Percentiles rank a stretch among this genome's conserved stretches.
Evolutionary conservation across 2,113 vertebrate genomes (phyloP).

Genomic region (Actinemys pallida): DNA sequence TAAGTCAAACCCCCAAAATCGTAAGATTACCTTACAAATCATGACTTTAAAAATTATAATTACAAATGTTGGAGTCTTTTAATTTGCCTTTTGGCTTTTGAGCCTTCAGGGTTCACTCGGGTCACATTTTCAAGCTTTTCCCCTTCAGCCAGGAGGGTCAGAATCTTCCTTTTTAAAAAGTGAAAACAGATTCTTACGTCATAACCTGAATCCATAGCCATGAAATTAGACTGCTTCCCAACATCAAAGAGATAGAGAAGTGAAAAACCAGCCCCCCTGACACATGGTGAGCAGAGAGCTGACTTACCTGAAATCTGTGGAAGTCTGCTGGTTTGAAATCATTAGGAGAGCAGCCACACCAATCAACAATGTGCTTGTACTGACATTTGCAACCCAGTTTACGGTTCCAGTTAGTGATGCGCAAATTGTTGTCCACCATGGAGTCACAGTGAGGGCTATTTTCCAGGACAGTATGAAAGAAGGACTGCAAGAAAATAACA

Average conservation of each 20-base stretch:
- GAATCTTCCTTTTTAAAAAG: background rate
- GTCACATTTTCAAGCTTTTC: background rate
- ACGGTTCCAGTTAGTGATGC: slow-evolving; percentile 96
- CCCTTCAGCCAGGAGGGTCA: background rate
- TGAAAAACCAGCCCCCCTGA: background rate
- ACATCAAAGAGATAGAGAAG: background rate
- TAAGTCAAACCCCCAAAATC: background rate
- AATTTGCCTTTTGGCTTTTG: background rate
- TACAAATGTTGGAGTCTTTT: fast-evolving
- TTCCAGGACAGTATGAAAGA: slow-evolving; percentile 94
- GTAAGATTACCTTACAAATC: background rate
- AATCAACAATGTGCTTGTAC: slow-evolving; percentile 97
- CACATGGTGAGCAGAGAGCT: background rate
- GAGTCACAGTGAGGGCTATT: slow-evolving; percentile 91
- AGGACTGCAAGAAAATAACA: slow-evolving; percentile 77
- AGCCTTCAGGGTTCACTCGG: background rate
- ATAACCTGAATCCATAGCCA: background rate
- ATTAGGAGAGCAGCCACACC: slow-evolving; percentile 94
- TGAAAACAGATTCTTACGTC: background rate
- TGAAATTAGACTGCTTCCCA: background rate
- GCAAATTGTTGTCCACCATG: slow-evolving; percentile 96
- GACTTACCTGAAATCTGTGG: slow-evolving; percentile 95
- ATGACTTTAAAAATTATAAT: background rate
- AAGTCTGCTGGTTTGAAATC: slow-evolving; percentile 95
- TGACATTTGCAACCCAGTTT: slow-evolving; percentile 95